Percentiles rank a stretch among this genome's conserved stretches.
Conservation (phyloP, 2,888 invertebrate species). For the Bugula neritina region DNA sequence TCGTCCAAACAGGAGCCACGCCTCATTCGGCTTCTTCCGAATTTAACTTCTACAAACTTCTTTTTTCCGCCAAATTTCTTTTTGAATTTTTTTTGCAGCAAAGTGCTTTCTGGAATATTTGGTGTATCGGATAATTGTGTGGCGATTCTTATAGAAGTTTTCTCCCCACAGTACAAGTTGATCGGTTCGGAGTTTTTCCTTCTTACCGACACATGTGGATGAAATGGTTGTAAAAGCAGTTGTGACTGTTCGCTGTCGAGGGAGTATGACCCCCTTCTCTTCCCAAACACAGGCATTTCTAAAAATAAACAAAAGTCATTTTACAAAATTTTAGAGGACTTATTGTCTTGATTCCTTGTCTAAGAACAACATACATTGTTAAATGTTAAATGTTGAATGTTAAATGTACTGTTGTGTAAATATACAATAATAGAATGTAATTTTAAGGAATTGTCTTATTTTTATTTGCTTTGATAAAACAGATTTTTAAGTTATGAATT, state of each 20-base stretch:
- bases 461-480: too few species aligned
- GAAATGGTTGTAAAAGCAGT: too few species aligned
- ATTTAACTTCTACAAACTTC: not conserved
- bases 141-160: not conserved
- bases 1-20: not conserved
- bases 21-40: not conserved
- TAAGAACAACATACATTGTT: too few species aligned
- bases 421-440: too few species aligned
- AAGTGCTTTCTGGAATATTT: not conserved
- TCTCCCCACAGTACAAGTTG: not conserved
- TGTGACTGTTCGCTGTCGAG: not conserved
- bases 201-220: not conserved
- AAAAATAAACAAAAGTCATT: too few species aligned
- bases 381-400: too few species aligned
- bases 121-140: not conserved
- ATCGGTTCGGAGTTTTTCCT: not conserved
- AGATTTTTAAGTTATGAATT: too few species aligned
- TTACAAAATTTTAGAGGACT: too few species aligned
- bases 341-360: too few species aligned
- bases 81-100: not conserved
- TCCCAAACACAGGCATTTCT: not conserved
- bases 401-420: too few species aligned
- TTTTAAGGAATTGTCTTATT: too few species aligned
- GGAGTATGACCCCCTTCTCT: not conserved
- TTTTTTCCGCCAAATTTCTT: not conserved